Evolutionary conservation across 2,113 vertebrate genomes (phyloP).

Genomic region (Solea senegalensis): DNA sequence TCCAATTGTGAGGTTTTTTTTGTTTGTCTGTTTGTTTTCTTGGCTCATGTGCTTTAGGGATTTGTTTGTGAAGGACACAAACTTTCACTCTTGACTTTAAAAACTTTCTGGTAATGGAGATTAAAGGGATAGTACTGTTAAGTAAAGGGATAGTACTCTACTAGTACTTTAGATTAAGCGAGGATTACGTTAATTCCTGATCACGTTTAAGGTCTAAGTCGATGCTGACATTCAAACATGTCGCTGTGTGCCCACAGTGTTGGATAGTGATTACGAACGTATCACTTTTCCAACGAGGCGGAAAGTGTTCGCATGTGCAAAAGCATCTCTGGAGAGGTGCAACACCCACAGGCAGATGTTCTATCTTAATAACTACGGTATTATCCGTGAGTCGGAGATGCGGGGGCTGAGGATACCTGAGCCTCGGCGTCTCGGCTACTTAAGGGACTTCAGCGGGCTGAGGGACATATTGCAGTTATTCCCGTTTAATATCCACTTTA

Average conservation of each 20-base stretch:
- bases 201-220: no score
- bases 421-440: constrained; percentile 1
- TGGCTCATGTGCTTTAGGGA: no score
- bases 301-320: constrained; percentile 1
- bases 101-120: no score
- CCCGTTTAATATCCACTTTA: constrained; percentile 19
- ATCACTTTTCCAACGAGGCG: constrained; percentile 6
- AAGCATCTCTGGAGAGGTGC: constrained; percentile 15
- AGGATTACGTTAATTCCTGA: no score
- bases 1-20: no score
- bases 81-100: neutral
- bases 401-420: constrained; percentile 7
- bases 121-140: no score
- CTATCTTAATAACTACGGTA: constrained; percentile 56
- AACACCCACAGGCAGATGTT: constrained; percentile 48
- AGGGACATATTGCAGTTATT: neutral
- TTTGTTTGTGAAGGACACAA: neutral
- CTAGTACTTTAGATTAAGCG: no score
- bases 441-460: neutral
- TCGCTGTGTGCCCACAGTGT: neutral
- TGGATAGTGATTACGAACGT: constrained; percentile 21
- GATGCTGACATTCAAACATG: neutral
- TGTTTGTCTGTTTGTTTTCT: no score
- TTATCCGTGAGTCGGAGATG: constrained; percentile 26
- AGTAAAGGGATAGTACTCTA: no score